phyloP scores from a whole-genome alignment of 2,888 invertebrate genomes.

The Hydrotaea cyrtoneurina region DNA sequence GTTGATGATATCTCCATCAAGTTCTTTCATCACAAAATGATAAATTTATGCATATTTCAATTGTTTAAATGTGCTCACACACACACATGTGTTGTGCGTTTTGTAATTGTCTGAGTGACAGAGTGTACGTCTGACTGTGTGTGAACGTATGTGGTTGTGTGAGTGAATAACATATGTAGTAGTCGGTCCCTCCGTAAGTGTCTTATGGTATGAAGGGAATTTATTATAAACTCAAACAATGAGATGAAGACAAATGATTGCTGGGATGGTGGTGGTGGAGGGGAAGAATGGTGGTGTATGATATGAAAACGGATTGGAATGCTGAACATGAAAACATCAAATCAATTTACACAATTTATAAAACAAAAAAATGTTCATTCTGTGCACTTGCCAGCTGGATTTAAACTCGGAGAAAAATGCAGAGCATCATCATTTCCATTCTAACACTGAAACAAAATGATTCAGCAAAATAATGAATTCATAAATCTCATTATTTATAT shows the following conservation, averaged over 20 bases:
- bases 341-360: constrained; percentile 26
- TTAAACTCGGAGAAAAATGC: too few relatives aligned
- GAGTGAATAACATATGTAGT: not conserved
- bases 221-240: constrained; percentile 6
- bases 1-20: constrained; percentile 20
- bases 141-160: not conserved
- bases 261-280: not conserved
- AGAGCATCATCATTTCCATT: too few relatives aligned
- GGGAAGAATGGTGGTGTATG: not conserved
- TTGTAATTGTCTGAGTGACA: too few relatives aligned
- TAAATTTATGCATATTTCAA: constrained; percentile 36
- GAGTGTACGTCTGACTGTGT: too few relatives aligned
- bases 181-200: not conserved
- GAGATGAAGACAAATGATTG: constrained; percentile 14
- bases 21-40: constrained; percentile 14
- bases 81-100: not conserved
- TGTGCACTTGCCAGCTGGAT: not conserved
- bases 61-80: not conserved
- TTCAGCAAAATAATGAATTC: too few relatives aligned
- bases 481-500: too few relatives aligned
- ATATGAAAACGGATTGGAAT: not conserved
- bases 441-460: too few relatives aligned
- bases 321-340: not conserved
- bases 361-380: not conserved
- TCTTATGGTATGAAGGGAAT: not conserved